Evolutionary conservation across 2,113 vertebrate genomes (phyloP), one percentile per base, ranked within the genome.

Genomic region (Psophia crepitans): DNA sequence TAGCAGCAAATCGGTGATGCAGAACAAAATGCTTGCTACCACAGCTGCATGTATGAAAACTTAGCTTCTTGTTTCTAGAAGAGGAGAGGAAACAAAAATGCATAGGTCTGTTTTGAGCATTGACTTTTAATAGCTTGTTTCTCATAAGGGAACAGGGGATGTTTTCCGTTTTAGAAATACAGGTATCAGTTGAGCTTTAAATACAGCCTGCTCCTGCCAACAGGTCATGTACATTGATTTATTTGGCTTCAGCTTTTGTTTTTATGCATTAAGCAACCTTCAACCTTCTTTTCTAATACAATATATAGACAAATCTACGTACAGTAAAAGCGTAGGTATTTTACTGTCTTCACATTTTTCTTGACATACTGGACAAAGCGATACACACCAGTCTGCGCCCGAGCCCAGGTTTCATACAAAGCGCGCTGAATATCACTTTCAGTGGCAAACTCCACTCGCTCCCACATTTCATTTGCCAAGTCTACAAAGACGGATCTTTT

Each of bases 121-220:
- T 87, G 93, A 96, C 63, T 96, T 97, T 97, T 97, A 97, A 97
- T 97, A 97, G 89, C 96, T 97, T 95, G 94, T 96, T 96, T 97
- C 87, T 96, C 54, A 26, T 89, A 91, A 89, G 74, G 95, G 96
- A 96, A 97, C 93, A 97, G 77, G 93, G 91, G 81, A 93, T 46
- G 80, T 77, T 93, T 95, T 95, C 80, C 69, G 49, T 49, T 96
- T 96, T 89, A 93, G 93, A 94, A 96, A 96, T 96, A 97, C 94
- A 97, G 89, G 95, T 97, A 97, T 82, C 84, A 79, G 69, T 95
- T 89, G 74, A 95, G 54, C 84, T 95, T 95, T 89, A 89, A 96
- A 96, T 89, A 97, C 95, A 97, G 89, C 96, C 97, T 96, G 95
- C 63, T 94, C 91, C 84, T 97, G 87, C 66, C 93, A 91, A 96